Evolutionary conservation across 2,113 vertebrate genomes (phyloP), one percentile per base, ranked within the genome.

Genomic region (Oreochromis niloticus): DNA sequence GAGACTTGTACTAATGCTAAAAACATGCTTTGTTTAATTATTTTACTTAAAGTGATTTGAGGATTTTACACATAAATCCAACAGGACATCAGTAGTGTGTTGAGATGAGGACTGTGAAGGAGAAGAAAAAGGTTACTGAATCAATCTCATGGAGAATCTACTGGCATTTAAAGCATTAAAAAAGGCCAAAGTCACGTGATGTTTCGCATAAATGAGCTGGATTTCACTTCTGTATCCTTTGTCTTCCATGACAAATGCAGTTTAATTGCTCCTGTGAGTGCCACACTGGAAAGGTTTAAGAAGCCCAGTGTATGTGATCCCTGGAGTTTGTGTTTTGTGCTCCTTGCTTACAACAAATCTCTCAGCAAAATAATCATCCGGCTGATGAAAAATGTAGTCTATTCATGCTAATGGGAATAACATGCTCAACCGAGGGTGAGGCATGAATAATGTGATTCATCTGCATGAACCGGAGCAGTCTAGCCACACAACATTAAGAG

Each of bases 401-500:
- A 41, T 48, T 89, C 55, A 36, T 43, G 80, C 85, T 94, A 94
- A 93, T 93, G 90, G 91, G 83, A 92, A 89, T 91, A 90, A 91
- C 88, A 91, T 84, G 89, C 92, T 92, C 88, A 85, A 81, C 86
- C 73, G 84, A 94, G 91, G 87, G 84, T 88, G 89, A 91, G 85
- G 84, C 82, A 75, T 89, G 90, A 92, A 88, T 92, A 90, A 94
- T 95, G 87, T 88, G 87, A 92, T 93, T 92, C 87, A 91, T 93
- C 85, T 89, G 59, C 79, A 89, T 91, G 90, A 92, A 88, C 36
- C 73, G 82, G 83, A 89, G 57, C 85, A 71, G 87, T 71, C 27
- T 52, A 85, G 82, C 89, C 82, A 59, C 14, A 86, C 78, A 88
- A 85, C 87, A 92, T 90, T 88, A 90, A 84, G 73, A 87, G 66